Percentiles rank a stretch among this genome's conserved stretches.
phyloP scores from a whole-genome alignment of 2,113 vertebrate genomes.

The Pterocles gutturalis region DNA sequence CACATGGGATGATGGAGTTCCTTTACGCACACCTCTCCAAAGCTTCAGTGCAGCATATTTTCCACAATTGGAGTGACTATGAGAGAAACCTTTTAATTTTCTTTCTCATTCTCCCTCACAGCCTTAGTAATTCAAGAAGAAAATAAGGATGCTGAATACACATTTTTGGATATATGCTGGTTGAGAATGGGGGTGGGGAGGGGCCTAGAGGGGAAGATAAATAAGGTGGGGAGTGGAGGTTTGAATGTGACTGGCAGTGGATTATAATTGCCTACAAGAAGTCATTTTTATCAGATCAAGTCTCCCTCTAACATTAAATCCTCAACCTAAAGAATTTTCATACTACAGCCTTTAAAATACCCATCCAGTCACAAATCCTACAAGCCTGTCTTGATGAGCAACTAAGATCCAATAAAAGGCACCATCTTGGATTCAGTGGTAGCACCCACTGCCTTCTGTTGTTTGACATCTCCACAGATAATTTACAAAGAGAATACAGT shows the following conservation, averaged over 20 bases:
- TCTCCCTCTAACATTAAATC: background rate
- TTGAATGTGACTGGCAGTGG: background rate
- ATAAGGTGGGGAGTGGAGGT: background rate
- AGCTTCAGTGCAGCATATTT: background rate
- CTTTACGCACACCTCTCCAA: background rate
- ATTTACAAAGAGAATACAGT: background rate
- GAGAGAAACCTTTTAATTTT: background rate
- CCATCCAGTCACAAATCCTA: rapidly evolving
- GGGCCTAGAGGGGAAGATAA: background rate
- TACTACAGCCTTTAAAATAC: background rate
- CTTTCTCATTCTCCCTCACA: background rate
- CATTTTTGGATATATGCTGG: background rate
- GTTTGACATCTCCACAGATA: background rate
- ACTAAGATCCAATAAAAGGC: background rate
- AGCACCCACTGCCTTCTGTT: background rate
- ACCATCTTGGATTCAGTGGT: background rate
- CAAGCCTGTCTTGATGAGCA: background rate
- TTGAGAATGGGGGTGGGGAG: background rate
- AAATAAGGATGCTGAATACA: background rate
- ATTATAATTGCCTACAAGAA: background rate
- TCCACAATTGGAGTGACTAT: background rate
- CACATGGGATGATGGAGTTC: background rate
- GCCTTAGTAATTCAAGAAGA: background rate
- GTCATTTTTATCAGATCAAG: background rate
- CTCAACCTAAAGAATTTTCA: background rate